Base-by-base conservation (phyloP, 2,888 invertebrate species). In the Saturnia japonica region DNA sequence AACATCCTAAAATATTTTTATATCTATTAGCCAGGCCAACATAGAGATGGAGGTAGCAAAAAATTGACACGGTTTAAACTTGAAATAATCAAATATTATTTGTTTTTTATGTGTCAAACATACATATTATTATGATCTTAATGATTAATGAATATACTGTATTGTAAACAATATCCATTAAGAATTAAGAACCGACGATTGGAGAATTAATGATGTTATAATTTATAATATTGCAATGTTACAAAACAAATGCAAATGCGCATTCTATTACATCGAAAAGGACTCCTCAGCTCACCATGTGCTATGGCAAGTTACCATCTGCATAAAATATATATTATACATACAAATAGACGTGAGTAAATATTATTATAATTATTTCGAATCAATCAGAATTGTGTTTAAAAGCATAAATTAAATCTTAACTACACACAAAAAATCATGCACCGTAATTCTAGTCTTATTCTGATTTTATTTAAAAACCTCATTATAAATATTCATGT, bases 401-500 rank as follows among this genome's bases (percentile, higher is more conserved):
- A 57, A 40, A 64, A 64, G 28, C 1, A 62, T 34, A 28, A 12
- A 28, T 60, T 62, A 64, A 64, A 64, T 16, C 1, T 34, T 64
- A 62, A 64, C 62, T 40, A 40, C 16, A 34, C 40, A 40, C 28
- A 60, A 12, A 57, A 40, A n/a, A n/a, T 34, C 34, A 19, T 34
- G 34, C 34, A 40, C 19, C 19, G 40, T 22, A 34, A 64, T 28
- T 64, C 6, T 40, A 64, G 40, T 64, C 40, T 64, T 40, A n/a
- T n/a, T 64, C 40, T n/a, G 19, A n/a, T 34, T 64, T 64, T 40
- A 40, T 64, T 64, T 60, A 14, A 28, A 64, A n/a, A 22, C n/a
- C 19, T 40, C 9, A 64, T 64, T 64, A 64, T 64, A 40, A 40
- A 64, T 19, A 64, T 64, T 64, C 40, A 40, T 64, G 40, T 19